Conservation (phyloP, 1,140 invertebrate species). For the Ganaspis sp. region DNA sequence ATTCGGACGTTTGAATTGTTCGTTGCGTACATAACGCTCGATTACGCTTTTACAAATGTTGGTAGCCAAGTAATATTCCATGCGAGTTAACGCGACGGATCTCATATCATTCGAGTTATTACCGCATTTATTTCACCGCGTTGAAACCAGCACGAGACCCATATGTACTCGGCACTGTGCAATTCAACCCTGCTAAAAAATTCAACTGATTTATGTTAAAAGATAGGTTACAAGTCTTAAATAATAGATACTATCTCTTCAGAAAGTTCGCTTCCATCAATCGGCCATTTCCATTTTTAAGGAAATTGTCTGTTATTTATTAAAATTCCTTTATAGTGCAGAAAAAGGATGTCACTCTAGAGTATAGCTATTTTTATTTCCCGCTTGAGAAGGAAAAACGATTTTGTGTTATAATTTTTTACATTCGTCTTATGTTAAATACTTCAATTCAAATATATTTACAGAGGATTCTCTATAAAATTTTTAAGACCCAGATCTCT, state of each 20-base stretch:
- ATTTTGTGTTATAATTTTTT: too few species aligned
- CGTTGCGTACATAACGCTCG: slow-evolving; percentile 9
- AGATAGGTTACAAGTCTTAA: neutral
- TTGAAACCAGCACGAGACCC: neutral
- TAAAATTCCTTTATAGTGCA: too few species aligned
- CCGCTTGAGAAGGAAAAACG: too few species aligned
- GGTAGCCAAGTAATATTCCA: slow-evolving; percentile 1
- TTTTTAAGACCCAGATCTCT: too few species aligned
- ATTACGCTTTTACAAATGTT: slow-evolving; percentile 26
- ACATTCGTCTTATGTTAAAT: too few species aligned
- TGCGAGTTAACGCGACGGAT: slow-evolving; percentile 11
- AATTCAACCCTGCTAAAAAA: slow-evolving; percentile 15
- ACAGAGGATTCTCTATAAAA: too few species aligned
- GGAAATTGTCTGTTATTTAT: too few species aligned
- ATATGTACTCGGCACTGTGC: neutral
- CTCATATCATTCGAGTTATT: slow-evolving; percentile 25
- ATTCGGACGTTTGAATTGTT: slow-evolving; percentile 21
- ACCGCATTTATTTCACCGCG: slow-evolving; percentile 19
- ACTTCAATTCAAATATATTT: too few species aligned
- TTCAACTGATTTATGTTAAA: slow-evolving; percentile 8
- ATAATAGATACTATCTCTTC: neutral
- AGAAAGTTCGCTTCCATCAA: neutral
- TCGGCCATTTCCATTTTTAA: too few species aligned
- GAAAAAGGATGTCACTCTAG: too few species aligned
- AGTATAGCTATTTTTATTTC: too few species aligned